Base-by-base conservation (phyloP, 1,140 invertebrate species). In the Lasioglossum baleicum region DNA sequence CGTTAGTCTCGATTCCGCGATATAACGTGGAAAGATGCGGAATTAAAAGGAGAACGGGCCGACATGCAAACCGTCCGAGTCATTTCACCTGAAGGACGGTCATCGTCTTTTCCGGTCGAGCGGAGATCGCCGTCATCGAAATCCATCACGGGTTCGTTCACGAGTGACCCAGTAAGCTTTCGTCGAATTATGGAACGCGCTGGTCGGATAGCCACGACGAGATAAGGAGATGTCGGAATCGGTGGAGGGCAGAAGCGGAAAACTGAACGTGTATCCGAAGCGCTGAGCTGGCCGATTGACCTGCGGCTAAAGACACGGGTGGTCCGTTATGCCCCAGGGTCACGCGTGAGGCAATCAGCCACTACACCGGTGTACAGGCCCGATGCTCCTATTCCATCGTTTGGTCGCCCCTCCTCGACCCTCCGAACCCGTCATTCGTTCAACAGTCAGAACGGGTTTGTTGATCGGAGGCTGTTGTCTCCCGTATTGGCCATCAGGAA, bases 271-370 rank as follows among this genome's bases (percentile, higher is more conserved):
- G 68, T 80, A 81, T 71, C 72, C 53, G 67, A 81, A 81, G 78
- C 60, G 48, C 48, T 11, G 66, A 70, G 81, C 83, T 88, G 89
- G 82, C 88, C 88, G 89, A 90, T 89, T 89, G 89, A 90, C 89
- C 88, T 75, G 83, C 82, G 87, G 85, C 82, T 87, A 85, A 88
- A 88, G 88, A 87, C 84, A 86, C 85, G 86, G 75, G 76, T 85
- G 87, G 87, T 84, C 89, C 89, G 89, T 90, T 90, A 90, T 90
- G 87, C 88, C 89, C 86, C 88, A 90, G 88, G 89, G 89, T 90
- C 87, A 89, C 81, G 81, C 83, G 83, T 85, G 88, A 90, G 81
- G 87, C 81, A 88, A 89, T 89, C 84, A 73, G 78, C 82, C 76
- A 81, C 67, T 80, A 83, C 75, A 67, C 69, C 60, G 48, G 76